Evolutionary conservation across 2,888 invertebrate genomes (phyloP).

Genomic region (Epinotia bilunana): DNA sequence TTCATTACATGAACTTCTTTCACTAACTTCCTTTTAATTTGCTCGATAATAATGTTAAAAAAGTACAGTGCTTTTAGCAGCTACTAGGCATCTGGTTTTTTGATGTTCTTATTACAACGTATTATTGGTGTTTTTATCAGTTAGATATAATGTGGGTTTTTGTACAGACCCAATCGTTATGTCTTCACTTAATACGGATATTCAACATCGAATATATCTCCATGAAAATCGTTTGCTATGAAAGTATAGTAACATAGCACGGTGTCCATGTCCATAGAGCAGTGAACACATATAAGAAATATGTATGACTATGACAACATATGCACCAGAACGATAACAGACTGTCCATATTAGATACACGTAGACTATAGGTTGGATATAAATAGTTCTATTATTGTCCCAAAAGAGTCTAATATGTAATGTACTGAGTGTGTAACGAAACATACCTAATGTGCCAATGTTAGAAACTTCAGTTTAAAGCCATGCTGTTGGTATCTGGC

Average conservation of each 20-base stretch:
- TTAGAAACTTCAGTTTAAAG: too few species aligned
- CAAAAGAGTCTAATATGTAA: too few species aligned
- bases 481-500: too few species aligned
- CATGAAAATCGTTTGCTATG: neutral
- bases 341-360: too few species aligned
- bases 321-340: too few species aligned
- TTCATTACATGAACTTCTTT: constrained; percentile 27
- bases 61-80: neutral
- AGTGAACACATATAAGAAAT: too few species aligned
- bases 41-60: constrained; percentile 17
- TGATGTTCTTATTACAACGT: neutral
- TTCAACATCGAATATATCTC: neutral
- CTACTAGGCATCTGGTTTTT: neutral
- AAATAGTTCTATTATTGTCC: too few species aligned
- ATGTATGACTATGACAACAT: too few species aligned
- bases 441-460: too few species aligned
- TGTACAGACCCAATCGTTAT: neutral
- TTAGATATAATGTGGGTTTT: neutral
- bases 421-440: too few species aligned
- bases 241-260: neutral
- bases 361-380: too few species aligned
- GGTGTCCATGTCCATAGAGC: neutral
- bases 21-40: constrained; percentile 27
- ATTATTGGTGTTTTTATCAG: neutral
- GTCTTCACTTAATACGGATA: neutral